Base-by-base conservation (phyloP, 2,113 vertebrate genomes). In the Neoarius graeffei region DNA sequence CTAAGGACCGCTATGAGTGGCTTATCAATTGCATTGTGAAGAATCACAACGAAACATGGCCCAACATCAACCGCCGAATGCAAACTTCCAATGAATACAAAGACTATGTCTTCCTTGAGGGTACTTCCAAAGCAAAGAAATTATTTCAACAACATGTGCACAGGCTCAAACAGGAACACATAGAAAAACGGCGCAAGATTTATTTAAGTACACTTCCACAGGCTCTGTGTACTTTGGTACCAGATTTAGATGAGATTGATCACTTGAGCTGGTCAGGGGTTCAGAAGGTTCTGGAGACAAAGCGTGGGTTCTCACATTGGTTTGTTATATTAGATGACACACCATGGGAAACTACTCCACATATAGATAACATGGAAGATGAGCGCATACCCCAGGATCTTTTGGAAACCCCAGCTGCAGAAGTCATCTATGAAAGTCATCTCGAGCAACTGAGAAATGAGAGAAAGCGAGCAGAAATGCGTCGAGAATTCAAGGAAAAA, bases 1-100 rank as follows among this genome's bases (percentile, higher is more conserved):
- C 98, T 6, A 99, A 99, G 91, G 98, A 99, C 93, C 97, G 94
- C 84, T 99, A 99, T 25, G 98, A 99, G 91, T 98, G 97, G 97
- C 94, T 99, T 73, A 96, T 98, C 19, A 94, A 94, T 90, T 96
- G 96, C 85, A 94, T 97, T 17, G 98, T 99, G 42, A 98, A 97
- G 84, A 97, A 94, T 91, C 97, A 99, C 94, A 97, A 98, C 35
- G 98, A 99, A 92, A 96, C 92, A 0, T 99, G 98, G 98, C 86
- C 83, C 0, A 87, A 81, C 79, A 96, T 95, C 23, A 95, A 93
- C 91, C 94, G 95, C 1, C 96, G 96, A 92, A 99, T 99, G 98
- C 95, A 96, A 88, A 77, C 94, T 81, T 95, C 95, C 0, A 88
- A 93, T 0, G 98, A 99, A 84, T 99, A 97, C 92, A 97, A 96